Conservation (phyloP, 2,888 invertebrate species). For the Ceratothoa steindachneri region DNA sequence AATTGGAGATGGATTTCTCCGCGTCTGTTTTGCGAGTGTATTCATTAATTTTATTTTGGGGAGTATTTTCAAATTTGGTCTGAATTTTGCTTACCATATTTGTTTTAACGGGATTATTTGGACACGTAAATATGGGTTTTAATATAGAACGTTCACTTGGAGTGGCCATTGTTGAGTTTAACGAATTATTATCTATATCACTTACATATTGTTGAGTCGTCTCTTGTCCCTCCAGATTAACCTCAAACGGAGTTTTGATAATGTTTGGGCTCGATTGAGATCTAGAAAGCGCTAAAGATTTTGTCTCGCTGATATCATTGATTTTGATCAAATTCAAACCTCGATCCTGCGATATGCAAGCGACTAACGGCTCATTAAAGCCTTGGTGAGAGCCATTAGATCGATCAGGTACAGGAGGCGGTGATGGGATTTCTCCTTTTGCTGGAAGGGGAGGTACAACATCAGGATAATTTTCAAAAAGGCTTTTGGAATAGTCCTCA, state of each 20-base stretch:
- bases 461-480: background rate
- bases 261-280: constrained; percentile 38
- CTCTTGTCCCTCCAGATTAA: too few relatives aligned
- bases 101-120: constrained; percentile 15
- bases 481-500: background rate
- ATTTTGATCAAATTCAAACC: background rate
- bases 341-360: background rate
- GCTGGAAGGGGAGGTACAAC: constrained; percentile 30
- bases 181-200: too few relatives aligned
- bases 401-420: constrained; percentile 36
- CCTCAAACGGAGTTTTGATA: background rate
- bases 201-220: background rate
- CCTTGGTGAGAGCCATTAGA: background rate
- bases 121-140: background rate
- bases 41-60: background rate
- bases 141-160: background rate
- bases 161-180: too few relatives aligned
- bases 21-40: background rate
- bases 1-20: background rate
- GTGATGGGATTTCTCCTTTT: constrained; percentile 29
- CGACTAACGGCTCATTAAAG: background rate
- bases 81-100: constrained; percentile 27
- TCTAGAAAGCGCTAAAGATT: constrained; percentile 18
- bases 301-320: background rate
- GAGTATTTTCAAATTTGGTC: constrained; percentile 17